Evolutionary conservation across 1,140 invertebrate species (phyloP), one percentile per base, ranked within the genome.

Genomic region (Drosophila takahashii): DNA sequence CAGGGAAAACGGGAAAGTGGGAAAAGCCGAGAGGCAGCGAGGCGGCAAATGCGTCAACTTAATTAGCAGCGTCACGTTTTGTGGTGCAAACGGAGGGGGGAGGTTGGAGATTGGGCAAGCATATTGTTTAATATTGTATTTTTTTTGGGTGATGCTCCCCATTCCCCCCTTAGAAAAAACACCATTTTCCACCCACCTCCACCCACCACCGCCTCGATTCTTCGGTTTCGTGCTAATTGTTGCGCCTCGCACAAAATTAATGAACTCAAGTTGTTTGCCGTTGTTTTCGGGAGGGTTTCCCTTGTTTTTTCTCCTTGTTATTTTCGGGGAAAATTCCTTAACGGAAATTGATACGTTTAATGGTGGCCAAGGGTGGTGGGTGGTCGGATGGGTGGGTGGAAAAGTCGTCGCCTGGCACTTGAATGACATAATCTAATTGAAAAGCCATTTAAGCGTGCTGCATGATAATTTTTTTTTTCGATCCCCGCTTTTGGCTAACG

Each of bases 341-440:
- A 74, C 84, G 79, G 83, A 87, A 86, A 86, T 86, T 86, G 83
- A 86, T 86, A 86, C 83, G 83, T 72, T 86, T 57, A 65, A 39
- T 69, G 66, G 66, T 65, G 67, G 61, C 57, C 62, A 36, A 32
- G 29, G 29, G 29, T 7, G 6, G 22, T 22, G 29, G 29, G 29
- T 32, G 29, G 29, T 2, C 2, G 9, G 6, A 0, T 9, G 29
- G 6, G 37, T 0, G 4, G 62, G 42, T 4, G 62, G 42, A 37
- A 45, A 45, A 54, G 26, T 61, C 52, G 44, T 76, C 52, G 48
- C 76, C 58, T 69, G 74, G 72, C 84, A 69, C 70, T 79, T 70
- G 60, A 87, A 87, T 87, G 83, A 89, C 83, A 87, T 87, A 87
- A 87, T 87, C 84, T 89, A 87, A 87, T 87, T 87, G 83, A 87